Base-by-base conservation (phyloP, 1,140 invertebrate species). In the Drosophila guanche region DNA sequence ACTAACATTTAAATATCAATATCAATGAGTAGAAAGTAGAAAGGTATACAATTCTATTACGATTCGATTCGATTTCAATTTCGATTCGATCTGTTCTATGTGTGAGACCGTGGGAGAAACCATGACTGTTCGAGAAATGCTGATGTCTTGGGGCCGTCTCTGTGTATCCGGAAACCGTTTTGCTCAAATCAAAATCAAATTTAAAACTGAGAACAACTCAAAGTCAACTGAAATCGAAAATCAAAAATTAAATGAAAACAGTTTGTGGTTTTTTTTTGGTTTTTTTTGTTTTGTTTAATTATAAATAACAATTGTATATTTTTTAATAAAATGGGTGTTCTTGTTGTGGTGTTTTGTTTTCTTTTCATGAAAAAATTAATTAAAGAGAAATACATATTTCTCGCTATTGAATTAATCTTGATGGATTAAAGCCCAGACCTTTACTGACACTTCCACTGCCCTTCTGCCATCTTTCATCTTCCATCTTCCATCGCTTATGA, bases 251-350 rank as follows among this genome's bases (percentile, higher is more conserved):
- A 88, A 88, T 83, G 53, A 83, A 88, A 88, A 88, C 83, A 83
- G 41, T 48, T 46, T 37, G 58, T 88, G 80, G 62, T 83, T 83
- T 47, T 77, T 77, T 70, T 59, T 47, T 27, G 3, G 61, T 68
- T 77, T 60, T 51, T 40, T 86, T 86, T 79, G 62, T 68, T 88
- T 88, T 88, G 65, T 86, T 88, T 88, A 88, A 88, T 88, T 88
- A 88, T 88, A 88, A 88, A 88, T 88, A 88, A 88, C 83, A 88
- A 88, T 88, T 88, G 78, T 88, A 88, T 88, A 88, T 88, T 83
- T 83, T 73, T 85, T 76, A 85, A 85, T 85, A 85, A 85, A 85
- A 85, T 78, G 76, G 78, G 66, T 83, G 78, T 81, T 83, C 54
- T 79, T 77, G 63, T 56, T 65, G 52, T 72, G 67, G 70, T 61